Conservation (phyloP, 2,113 vertebrate species). For the Gracilinanus agilis region DNA sequence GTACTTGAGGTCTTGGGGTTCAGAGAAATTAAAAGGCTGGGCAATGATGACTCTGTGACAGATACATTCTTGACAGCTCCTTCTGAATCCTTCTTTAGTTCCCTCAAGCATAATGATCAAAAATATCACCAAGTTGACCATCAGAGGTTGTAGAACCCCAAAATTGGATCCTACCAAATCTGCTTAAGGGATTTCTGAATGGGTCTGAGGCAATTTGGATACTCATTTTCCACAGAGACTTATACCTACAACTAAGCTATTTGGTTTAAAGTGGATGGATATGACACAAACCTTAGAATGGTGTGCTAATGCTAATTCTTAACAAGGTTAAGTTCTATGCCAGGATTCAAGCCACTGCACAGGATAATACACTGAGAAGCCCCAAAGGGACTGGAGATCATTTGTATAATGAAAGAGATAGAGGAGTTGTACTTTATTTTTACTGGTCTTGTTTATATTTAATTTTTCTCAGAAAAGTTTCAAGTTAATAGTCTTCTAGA, state of each 20-base stretch:
- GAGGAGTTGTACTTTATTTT: background rate
- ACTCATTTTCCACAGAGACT: background rate
- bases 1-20: background rate
- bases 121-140: background rate
- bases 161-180: background rate
- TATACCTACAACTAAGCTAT: background rate
- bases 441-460: background rate
- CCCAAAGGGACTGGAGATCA: conserved; percentile 20
- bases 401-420: background rate
- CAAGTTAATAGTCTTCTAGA: conserved; percentile 47
- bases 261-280: background rate
- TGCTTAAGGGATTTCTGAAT: background rate
- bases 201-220: background rate
- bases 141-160: background rate
- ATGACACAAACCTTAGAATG: background rate
- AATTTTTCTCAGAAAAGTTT: conserved; percentile 46
- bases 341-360: background rate
- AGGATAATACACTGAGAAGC: background rate
- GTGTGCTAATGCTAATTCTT: background rate
- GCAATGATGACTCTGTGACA: background rate
- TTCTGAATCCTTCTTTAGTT: background rate
- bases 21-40: background rate
- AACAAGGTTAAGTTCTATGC: background rate
- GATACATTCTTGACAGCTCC: background rate
- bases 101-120: background rate